Evolutionary conservation across 2,888 invertebrate species (phyloP).

Genomic region (Plebejus anna): DNA sequence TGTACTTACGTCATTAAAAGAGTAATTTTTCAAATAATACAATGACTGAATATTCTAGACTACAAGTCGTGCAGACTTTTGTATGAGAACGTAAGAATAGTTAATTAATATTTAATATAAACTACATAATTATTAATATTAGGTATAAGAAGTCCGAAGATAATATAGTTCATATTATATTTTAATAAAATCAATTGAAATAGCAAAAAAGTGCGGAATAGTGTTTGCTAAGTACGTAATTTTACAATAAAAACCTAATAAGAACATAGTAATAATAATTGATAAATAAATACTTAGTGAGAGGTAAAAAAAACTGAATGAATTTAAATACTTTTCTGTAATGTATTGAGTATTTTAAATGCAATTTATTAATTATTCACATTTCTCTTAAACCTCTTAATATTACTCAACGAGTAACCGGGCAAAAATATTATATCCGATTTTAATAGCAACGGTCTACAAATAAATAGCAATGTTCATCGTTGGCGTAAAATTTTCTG

Average conservation of each 20-base stretch:
- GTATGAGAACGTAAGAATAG: neutral
- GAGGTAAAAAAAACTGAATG: no score
- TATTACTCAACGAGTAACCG: neutral
- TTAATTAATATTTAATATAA: no score
- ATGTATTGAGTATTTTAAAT: neutral
- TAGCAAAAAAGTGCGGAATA: neutral
- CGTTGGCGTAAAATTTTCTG: neutral
- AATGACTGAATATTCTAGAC: neutral
- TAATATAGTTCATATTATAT: no score
- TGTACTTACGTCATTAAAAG: neutral
- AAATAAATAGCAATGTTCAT: neutral
- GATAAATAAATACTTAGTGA: no score
- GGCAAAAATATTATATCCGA: neutral
- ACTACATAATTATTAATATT: no score
- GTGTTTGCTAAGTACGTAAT: neutral
- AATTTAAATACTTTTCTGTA: no score
- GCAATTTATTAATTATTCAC: neutral
- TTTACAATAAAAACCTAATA: neutral
- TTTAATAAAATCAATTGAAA: no score
- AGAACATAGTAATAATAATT: no score
- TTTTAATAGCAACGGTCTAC: neutral
- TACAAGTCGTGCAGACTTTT: neutral
- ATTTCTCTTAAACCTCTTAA: neutral
- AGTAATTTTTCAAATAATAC: neutral
- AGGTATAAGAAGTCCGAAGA: neutral